Conservation (phyloP, 2,113 vertebrate species). For the Xerus inauris region DNA sequence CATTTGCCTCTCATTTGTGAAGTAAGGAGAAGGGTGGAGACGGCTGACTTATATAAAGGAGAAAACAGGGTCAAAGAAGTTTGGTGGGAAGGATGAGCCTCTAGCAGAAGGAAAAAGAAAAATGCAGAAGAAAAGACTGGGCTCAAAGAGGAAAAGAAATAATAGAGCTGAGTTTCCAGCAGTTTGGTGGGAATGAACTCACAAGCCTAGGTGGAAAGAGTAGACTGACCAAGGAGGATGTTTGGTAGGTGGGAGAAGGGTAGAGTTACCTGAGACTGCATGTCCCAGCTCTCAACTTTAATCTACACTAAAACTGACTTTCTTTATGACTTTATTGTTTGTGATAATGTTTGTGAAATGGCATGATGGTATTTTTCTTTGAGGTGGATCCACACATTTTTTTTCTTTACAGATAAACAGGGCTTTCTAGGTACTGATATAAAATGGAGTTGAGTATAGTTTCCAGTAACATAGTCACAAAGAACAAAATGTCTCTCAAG, state of each 20-base stretch:
- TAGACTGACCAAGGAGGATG: neutral
- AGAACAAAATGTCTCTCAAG: neutral
- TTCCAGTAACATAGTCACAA: neutral
- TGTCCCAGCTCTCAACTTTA: neutral
- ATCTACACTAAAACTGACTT: neutral
- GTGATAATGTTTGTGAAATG: neutral
- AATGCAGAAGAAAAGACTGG: neutral
- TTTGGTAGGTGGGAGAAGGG: neutral
- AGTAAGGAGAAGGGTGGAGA: neutral
- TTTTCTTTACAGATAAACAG: neutral
- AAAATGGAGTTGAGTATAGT: neutral
- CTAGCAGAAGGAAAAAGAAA: neutral
- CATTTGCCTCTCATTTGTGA: slow-evolving; percentile 70
- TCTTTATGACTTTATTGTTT: neutral
- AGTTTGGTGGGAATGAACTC: neutral
- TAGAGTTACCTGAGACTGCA: neutral
- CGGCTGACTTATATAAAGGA: slow-evolving; percentile 34
- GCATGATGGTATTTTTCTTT: slow-evolving; percentile 12
- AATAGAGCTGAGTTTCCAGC: neutral
- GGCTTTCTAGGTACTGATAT: neutral
- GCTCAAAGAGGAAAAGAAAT: neutral
- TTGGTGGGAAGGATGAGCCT: neutral
- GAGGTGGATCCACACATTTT: neutral
- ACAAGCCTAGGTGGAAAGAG: neutral
- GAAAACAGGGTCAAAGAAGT: slow-evolving; percentile 52